Percentiles rank a stretch among this genome's conserved stretches.
Evolutionary conservation across 1,140 invertebrate genomes (phyloP).

Genomic region (Drosophila quadrilineata): DNA sequence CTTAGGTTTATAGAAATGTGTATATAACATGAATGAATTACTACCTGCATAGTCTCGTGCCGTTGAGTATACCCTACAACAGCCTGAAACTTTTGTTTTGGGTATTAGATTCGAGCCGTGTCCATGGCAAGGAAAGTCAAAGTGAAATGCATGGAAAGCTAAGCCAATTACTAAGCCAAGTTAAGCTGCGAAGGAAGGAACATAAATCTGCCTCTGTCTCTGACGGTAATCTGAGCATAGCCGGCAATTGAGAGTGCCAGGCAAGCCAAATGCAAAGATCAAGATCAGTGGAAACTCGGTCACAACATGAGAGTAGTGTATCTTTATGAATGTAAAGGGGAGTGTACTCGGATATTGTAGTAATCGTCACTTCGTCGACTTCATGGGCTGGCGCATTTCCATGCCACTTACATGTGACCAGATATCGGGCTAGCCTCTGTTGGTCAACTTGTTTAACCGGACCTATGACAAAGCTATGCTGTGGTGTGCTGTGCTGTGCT

Average conservation of each 20-base stretch:
- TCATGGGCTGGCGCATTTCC: conserved; percentile 59
- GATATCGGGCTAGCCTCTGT: conserved; percentile 16
- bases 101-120: too few relatives aligned
- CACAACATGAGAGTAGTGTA: conserved; percentile 27
- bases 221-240: conserved; percentile 39
- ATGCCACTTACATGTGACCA: conserved; percentile 39
- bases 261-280: conserved; percentile 41
- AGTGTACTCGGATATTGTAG: neutral
- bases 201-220: conserved; percentile 15
- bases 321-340: neutral
- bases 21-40: too few relatives aligned
- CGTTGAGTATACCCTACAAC: too few relatives aligned
- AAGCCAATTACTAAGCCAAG: conserved; percentile 55
- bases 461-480: conserved; percentile 54
- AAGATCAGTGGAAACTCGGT: conserved; percentile 61
- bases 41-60: too few relatives aligned
- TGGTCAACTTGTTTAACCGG: conserved; percentile 66
- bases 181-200: neutral
- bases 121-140: conserved; percentile 63
- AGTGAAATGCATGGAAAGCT: conserved; percentile 76
- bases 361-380: conserved; percentile 24
- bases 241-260: conserved; percentile 27
- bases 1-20: too few relatives aligned
- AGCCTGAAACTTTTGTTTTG: too few relatives aligned
- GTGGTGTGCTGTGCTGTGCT: too few relatives aligned